Conservation (phyloP, 2,113 vertebrate genomes). For the Oenanthe melanoleuca region DNA sequence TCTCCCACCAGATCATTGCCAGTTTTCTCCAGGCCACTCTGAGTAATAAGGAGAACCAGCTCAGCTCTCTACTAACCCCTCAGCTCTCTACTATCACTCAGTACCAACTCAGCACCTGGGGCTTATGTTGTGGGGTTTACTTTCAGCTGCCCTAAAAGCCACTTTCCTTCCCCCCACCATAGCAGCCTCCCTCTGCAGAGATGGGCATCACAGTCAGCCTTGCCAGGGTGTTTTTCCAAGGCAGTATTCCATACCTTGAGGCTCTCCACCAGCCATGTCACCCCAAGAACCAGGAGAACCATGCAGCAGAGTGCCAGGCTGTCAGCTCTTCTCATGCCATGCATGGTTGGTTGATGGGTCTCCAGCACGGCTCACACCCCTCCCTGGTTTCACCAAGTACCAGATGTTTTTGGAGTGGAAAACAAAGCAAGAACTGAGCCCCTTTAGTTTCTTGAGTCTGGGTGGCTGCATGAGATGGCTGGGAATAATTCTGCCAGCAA, state of each 20-base stretch:
- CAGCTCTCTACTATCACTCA: not conserved
- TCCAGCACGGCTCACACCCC: not conserved
- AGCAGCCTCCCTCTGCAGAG: not conserved
- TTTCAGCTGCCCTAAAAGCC: not conserved
- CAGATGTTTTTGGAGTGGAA: not conserved
- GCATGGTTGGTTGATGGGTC: not conserved
- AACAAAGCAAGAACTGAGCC: not conserved
- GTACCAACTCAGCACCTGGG: not conserved
- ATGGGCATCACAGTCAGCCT: not conserved
- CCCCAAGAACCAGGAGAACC: not conserved
- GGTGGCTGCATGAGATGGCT: not conserved
- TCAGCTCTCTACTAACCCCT: not conserved
- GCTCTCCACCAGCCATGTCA: not conserved
- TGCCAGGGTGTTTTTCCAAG: not conserved
- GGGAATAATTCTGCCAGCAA: not conserved
- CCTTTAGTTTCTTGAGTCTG: not conserved
- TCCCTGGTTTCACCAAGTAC: not conserved
- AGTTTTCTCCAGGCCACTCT: not conserved
- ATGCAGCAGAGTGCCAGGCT: accelerated
- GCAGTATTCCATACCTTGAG: not conserved
- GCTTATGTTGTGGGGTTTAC: not conserved
- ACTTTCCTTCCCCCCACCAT: not conserved
- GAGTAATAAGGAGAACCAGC: not conserved
- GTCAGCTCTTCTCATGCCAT: not conserved
- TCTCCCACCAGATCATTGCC: not conserved